These are phyloP conservation scores for Drosophila percnosoma DNA, from an alignment of 2,888 invertebrate species.

Conservation along the genomic window DNA sequence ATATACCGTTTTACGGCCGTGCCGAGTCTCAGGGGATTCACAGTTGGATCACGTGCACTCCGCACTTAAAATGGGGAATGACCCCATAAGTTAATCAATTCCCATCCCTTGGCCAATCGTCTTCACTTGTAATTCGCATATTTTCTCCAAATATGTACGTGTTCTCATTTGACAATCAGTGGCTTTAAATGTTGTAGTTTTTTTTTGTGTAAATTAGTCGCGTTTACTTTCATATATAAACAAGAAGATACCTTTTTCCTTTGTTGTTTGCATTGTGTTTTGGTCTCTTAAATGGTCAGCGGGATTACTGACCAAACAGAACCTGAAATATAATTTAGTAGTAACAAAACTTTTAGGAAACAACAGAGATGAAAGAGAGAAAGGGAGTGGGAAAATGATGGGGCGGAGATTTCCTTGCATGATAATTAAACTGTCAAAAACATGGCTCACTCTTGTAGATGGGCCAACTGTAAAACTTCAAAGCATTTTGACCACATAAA, in stretches of 20 bases:
- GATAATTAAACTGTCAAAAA: constrained; percentile 69
- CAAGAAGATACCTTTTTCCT: neutral
- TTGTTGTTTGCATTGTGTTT: constrained; percentile 11
- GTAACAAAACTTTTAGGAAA: neutral
- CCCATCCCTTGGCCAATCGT: neutral
- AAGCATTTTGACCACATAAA: constrained; percentile 44
- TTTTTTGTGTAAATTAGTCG: neutral
- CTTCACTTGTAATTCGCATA: neutral
- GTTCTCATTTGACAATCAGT: neutral
- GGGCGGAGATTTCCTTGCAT: constrained; percentile 6
- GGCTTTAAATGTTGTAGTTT: neutral
- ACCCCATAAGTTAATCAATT: neutral
- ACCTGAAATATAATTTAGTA: constrained; percentile 4
- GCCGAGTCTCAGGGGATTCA: constrained; percentile 4
- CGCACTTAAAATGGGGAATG: constrained; percentile 18
- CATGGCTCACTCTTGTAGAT: constrained; percentile 28
- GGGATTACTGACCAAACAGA: neutral
- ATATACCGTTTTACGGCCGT: constrained; percentile 25
- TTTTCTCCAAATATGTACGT: constrained; percentile 14
- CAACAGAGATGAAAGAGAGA: neutral
- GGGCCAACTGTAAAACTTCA: constrained; percentile 51
- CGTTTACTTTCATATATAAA: neutral
- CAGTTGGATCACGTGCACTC: constrained; percentile 44
- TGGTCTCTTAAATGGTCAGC: constrained; percentile 10
- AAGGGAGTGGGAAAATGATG: too few relatives aligned